phyloP scores from a whole-genome alignment of 2,888 invertebrate species.

The Resseliella maxima region DNA sequence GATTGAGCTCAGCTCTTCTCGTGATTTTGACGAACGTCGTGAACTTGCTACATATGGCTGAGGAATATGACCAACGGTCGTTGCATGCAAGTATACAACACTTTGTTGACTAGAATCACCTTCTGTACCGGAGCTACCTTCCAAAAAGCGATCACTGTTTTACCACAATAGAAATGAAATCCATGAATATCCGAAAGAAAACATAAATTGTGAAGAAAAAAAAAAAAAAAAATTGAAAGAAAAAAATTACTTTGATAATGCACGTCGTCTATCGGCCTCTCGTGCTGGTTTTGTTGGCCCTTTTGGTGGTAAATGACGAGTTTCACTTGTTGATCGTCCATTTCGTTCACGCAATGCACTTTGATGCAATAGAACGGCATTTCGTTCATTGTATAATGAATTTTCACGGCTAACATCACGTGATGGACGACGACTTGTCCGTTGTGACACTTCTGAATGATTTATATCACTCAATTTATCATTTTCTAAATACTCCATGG shows the following conservation, averaged over 20 bases:
- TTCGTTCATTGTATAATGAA: constrained; percentile 49
- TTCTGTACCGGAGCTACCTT: constrained; percentile 74
- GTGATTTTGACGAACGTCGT: constrained; percentile 70
- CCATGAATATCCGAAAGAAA: neutral
- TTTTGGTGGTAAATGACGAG: constrained; percentile 60
- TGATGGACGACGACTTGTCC: constrained; percentile 58
- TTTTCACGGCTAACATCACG: constrained; percentile 59
- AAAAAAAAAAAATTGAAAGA: neutral
- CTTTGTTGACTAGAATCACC: constrained; percentile 84
- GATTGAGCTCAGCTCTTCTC: constrained; percentile 75
- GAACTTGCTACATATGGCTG: constrained; percentile 73
- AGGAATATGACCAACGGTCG: constrained; percentile 89
- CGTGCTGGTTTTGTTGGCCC: constrained; percentile 68
- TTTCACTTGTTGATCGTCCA: neutral
- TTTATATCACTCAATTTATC: neutral
- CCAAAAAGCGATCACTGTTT: constrained; percentile 66
- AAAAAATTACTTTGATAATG: constrained; percentile 61
- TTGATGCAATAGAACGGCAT: constrained; percentile 7
- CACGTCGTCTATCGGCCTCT: constrained; percentile 63
- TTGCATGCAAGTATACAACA: constrained; percentile 86
- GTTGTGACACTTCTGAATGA: constrained; percentile 1
- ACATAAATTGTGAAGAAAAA: neutral
- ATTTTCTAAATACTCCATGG: constrained; percentile 32
- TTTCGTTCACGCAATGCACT: constrained; percentile 50
- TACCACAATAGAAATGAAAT: constrained; percentile 58